Evolutionary conservation across 1,140 invertebrate genomes (phyloP).

Genomic region (Stratiolaelaps scimitus): DNA sequence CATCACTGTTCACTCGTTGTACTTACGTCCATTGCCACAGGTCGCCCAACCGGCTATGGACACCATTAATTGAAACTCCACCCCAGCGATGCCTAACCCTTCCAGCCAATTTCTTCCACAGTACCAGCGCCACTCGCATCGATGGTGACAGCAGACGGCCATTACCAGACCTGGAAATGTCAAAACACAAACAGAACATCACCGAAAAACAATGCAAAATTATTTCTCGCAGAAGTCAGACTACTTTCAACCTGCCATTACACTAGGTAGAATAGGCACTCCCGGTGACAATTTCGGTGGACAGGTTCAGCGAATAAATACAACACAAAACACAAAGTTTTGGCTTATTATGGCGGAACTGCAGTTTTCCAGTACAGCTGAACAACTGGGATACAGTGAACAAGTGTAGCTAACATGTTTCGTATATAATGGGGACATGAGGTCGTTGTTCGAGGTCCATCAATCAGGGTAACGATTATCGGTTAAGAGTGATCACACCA

Average conservation of each 20-base stretch:
- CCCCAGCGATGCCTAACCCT: slow-evolving; percentile 46
- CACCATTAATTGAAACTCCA: slow-evolving; percentile 61
- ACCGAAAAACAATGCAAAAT: too few species aligned
- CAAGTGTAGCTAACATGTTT: too few species aligned
- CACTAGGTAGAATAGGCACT: slow-evolving; percentile 37
- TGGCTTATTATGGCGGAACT: too few species aligned
- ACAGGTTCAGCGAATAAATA: slow-evolving; percentile 47
- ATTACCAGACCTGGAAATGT: slow-evolving; percentile 50
- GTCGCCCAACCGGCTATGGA: slow-evolving; percentile 71
- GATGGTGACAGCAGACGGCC: slow-evolving; percentile 76
- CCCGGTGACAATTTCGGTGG: slow-evolving; percentile 47
- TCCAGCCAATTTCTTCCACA: slow-evolving; percentile 53
- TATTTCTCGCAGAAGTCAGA: too few species aligned
- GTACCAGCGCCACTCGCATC: slow-evolving; percentile 56
- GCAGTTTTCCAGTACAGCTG: too few species aligned
- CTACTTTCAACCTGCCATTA: slow-evolving; percentile 40
- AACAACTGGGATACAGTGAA: too few species aligned
- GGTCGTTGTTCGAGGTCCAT: too few species aligned
- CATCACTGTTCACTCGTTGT: too few species aligned
- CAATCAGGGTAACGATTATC: too few species aligned
- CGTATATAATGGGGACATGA: too few species aligned
- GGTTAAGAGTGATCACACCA: too few species aligned
- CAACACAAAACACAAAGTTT: slow-evolving; percentile 26
- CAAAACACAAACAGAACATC: slow-evolving; percentile 8
- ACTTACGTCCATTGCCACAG: slow-evolving; percentile 46